Evolutionary conservation across 1,140 invertebrate genomes (phyloP).

Genomic region (Platyscapa corneri): DNA sequence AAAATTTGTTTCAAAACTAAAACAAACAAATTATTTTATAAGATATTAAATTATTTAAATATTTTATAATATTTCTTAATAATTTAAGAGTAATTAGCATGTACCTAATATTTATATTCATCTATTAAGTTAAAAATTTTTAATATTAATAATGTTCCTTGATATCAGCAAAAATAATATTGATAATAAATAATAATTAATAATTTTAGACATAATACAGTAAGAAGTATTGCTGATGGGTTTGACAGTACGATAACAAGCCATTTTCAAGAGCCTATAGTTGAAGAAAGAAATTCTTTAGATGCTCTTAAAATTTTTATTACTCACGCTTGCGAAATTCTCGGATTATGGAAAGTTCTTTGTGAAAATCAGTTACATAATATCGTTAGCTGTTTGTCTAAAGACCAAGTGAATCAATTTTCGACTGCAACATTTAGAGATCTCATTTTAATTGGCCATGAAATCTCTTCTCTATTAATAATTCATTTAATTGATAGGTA

Average conservation of each 20-base stretch:
- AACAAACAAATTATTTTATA: no score
- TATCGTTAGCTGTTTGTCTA: conserved; percentile 79
- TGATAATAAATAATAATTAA: conserved; percentile 10
- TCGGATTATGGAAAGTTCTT: conserved; percentile 95
- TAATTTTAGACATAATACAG: conserved; percentile 57
- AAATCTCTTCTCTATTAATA: conserved; percentile 85
- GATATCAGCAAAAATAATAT: neutral
- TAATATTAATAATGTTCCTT: conserved; percentile 10
- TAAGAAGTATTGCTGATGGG: conserved; percentile 65
- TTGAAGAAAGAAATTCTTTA: conserved; percentile 84
- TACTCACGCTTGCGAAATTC: conserved; percentile 88
- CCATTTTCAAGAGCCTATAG: conserved; percentile 72
- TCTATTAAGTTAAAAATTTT: neutral
- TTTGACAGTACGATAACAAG: conserved; percentile 66
- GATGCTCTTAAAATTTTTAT: conserved; percentile 86
- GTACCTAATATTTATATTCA: neutral
- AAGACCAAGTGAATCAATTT: conserved; percentile 79
- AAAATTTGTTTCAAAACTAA: no score
- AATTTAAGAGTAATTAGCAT: neutral
- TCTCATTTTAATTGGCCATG: conserved; percentile 88
- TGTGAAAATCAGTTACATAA: conserved; percentile 94
- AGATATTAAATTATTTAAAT: no score
- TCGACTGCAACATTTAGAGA: conserved; percentile 83
- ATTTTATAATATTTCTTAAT: no score
- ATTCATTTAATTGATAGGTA: conserved; percentile 83